A percentile compares a stretch with the other conserved stretches of the same genome.
Evolutionary conservation across 2,888 invertebrate species (phyloP).

Genomic region (Aporophyla nigra): DNA sequence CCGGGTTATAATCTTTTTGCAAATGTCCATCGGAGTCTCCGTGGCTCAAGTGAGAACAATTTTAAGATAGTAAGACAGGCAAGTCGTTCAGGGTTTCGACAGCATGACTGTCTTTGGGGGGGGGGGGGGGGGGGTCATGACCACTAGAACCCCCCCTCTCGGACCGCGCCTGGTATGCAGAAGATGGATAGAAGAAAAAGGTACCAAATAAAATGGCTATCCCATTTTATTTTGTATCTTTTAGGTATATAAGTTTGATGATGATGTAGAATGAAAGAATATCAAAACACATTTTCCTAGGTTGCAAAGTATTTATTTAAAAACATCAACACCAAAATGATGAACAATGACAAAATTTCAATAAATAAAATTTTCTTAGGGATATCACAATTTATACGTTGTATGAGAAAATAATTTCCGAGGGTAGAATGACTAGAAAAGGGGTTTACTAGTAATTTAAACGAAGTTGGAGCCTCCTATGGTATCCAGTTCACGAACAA

Average conservation of each 20-base stretch:
- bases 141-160: no score
- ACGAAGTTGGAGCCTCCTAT: slow-evolving; percentile 85
- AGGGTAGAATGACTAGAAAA: slow-evolving; percentile 58
- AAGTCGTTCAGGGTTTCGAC: no score
- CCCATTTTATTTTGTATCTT: no score
- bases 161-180: no score
- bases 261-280: not conserved
- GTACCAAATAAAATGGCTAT: not conserved
- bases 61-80: no score
- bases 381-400: slow-evolving; percentile 79
- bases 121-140: no score
- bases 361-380: slow-evolving; percentile 71
- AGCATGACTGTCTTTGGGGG: no score
- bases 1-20: no score
- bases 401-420: slow-evolving; percentile 65
- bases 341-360: slow-evolving; percentile 67
- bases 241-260: not conserved
- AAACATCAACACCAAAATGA: slow-evolving; percentile 70
- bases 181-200: not conserved
- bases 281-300: slow-evolving; percentile 40
- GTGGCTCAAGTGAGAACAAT: no score
- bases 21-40: no score
- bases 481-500: slow-evolving; percentile 83
- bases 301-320: slow-evolving; percentile 77
- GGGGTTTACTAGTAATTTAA: slow-evolving; percentile 65